Conservation (phyloP, 1,140 invertebrate species). For the Lepidurus couesii region DNA sequence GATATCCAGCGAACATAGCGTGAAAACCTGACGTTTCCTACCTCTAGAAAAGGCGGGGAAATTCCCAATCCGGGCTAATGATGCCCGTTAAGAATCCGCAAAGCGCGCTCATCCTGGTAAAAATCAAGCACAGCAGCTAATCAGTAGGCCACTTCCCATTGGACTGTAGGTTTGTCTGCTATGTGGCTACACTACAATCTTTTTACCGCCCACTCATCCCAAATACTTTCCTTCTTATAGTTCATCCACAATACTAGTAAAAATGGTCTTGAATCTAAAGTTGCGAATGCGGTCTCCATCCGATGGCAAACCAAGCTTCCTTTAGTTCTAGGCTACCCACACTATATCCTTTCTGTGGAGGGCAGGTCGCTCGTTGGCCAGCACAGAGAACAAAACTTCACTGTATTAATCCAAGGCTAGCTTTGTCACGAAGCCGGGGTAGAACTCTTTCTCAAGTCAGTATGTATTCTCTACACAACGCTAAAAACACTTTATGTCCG, state of each 20-base stretch:
- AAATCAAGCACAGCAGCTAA: background rate
- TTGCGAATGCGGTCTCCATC: background rate
- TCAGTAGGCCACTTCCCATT: slow-evolving; percentile 10
- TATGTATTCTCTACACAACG: too few species aligned
- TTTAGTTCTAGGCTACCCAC: background rate
- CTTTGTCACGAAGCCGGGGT: background rate
- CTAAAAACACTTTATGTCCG: too few species aligned
- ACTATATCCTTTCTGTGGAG: slow-evolving; percentile 4
- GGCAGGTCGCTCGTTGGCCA: background rate
- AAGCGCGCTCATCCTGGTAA: background rate
- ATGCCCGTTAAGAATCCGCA: background rate
- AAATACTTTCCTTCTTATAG: background rate
- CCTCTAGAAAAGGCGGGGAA: background rate
- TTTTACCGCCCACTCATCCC: background rate
- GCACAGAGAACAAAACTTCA: background rate
- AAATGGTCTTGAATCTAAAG: background rate
- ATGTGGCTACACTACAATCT: background rate
- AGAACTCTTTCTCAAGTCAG: background rate
- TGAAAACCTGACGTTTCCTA: background rate
- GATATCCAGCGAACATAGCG: too few species aligned
- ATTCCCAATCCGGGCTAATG: background rate
- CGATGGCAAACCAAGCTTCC: background rate
- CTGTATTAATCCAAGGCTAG: background rate
- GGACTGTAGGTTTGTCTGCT: background rate
- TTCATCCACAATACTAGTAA: background rate